Percentiles rank a stretch among this genome's conserved stretches.
Conservation (phyloP, 2,888 invertebrate species). For the Hoplodrina ambigua region DNA sequence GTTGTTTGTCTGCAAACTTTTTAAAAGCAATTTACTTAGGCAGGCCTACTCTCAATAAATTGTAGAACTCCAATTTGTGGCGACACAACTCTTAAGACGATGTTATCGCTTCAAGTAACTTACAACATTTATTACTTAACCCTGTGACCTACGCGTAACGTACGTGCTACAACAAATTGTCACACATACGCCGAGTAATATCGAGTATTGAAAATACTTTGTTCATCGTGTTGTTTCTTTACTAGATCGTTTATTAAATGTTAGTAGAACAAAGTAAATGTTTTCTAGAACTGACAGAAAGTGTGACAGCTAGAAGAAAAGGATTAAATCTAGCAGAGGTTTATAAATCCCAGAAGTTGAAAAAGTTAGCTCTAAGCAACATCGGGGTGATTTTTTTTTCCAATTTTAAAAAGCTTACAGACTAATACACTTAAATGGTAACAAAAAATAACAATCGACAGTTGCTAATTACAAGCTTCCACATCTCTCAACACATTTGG, state of each 20-base stretch:
- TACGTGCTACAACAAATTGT: constrained; percentile 45
- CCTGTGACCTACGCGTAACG: constrained; percentile 33
- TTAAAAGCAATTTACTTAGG: constrained; percentile 30
- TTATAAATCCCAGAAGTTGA: background rate
- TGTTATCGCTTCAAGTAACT: constrained; percentile 33
- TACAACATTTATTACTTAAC: constrained; percentile 47
- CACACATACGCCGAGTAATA: constrained; percentile 26
- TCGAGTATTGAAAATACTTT: constrained; percentile 37
- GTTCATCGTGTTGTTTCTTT: constrained; percentile 11
- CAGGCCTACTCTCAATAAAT: constrained; percentile 23
- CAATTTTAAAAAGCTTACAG: no score
- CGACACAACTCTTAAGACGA: constrained; percentile 28
- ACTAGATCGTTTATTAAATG: constrained; percentile 28
- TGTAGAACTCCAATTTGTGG: constrained; percentile 37
- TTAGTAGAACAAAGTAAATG: background rate
- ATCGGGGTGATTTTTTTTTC: no score
- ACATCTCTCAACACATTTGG: no score
- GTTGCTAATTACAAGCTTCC: no score
- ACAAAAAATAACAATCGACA: no score
- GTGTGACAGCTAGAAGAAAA: background rate
- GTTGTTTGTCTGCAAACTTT: constrained; percentile 13
- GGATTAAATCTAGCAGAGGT: background rate
- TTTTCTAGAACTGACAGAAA: background rate
- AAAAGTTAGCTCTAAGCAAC: background rate
- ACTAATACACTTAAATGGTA: no score